A percentile compares a stretch with the other conserved stretches of the same genome.
Evolutionary conservation across 2,797 vertebrate genomes (phyloP).

Genomic region (Threskiornis aethiopicus): DNA sequence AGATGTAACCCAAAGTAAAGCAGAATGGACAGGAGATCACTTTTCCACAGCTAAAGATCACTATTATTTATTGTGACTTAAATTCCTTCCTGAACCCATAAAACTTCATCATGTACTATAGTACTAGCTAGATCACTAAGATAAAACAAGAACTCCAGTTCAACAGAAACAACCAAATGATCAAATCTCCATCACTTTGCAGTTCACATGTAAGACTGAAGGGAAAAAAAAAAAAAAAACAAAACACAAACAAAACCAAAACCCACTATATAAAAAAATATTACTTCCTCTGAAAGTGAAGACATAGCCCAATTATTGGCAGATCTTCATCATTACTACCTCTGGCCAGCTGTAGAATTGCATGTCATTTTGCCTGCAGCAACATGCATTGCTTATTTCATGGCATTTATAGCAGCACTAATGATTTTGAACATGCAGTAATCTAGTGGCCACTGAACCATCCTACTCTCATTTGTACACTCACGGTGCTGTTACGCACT

Average conservation of each 20-base stretch:
- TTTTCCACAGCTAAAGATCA: neutral
- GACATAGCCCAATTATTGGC: neutral
- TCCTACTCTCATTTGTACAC: neutral
- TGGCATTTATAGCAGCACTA: neutral
- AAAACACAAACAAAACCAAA: neutral
- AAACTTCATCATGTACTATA: neutral
- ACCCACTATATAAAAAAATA: neutral
- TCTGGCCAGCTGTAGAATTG: neutral
- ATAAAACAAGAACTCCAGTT: neutral
- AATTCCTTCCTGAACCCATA: neutral
- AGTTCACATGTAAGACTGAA: neutral
- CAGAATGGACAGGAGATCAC: neutral
- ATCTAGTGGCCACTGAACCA: neutral
- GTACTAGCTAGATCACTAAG: neutral
- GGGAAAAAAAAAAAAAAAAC: neutral
- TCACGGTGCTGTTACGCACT: fast-evolving
- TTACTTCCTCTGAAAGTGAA: neutral
- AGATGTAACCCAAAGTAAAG: neutral
- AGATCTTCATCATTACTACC: neutral
- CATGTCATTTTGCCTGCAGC: neutral
- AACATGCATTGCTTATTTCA: neutral
- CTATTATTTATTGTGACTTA: neutral
- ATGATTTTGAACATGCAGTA: neutral
- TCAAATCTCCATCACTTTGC: neutral
- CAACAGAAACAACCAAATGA: neutral